Evolutionary conservation across 2,113 vertebrate genomes (phyloP), one percentile per base, ranked within the genome.

Genomic region (Neodontobutis hainanensis): DNA sequence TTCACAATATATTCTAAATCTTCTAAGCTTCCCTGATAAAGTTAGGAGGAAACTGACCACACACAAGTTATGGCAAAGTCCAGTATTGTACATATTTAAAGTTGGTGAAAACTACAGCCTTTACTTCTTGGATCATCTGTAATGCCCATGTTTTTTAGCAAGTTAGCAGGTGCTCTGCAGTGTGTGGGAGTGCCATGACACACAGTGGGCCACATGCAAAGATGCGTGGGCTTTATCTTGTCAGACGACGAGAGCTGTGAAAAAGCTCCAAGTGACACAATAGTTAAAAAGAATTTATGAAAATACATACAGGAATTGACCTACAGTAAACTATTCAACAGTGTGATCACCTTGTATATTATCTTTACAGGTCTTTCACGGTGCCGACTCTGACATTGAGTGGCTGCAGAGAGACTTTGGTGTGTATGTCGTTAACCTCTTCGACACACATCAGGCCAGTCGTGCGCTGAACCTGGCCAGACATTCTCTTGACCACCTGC

Each of bases 341-440:
- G 6, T 59, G n/a, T 12, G 19, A 0, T 27, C 59, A 5, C 11
- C n/a, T 44, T 49, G n/a, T 61, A 6, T 48, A 1, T 15, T 50
- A 38, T 52, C 1, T 68, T 15, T 27, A 49, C 82, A 96, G 97
- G 94, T 98, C 60, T 94, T 99, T 81, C 97, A 99, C 0, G 97
- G 97, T 2, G 95, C 96, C 0, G 97, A 99, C 74, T 97, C 96
- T 0, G 97, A 99, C 40, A 91, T 98, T 0, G 97, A 98, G 68
- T 99, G 97, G 97, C 95, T 99, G 5, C 97, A 99, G 66, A 96
- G 94, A 63, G 97, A 99, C 89, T 95, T 99, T 0, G 96, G 97
- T 12, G 78, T 99, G 53, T 99, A 99, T 1, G 91, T 99, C 5
- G 95, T 99, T 82, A 97, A 96, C 80, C 81, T 99, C 87, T 99